Conservation (phyloP, 2,797 vertebrate genomes). For the Anas georgica region DNA sequence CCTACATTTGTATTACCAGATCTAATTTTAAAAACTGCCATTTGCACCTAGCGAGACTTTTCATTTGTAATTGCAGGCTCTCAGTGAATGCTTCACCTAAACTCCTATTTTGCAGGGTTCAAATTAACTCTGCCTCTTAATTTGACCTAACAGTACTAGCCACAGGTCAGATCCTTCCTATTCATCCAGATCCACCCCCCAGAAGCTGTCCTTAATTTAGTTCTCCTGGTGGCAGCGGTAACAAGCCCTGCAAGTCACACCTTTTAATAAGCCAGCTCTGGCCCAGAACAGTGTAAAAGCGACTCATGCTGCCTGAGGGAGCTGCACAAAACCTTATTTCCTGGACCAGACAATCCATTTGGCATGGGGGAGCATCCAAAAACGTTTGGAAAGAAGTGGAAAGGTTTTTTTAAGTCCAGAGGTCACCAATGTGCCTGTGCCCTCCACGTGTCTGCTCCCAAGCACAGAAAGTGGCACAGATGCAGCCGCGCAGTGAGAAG, state of each 20-base stretch:
- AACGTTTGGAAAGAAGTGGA: background rate
- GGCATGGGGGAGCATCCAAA: background rate
- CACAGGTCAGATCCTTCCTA: background rate
- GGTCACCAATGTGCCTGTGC: background rate
- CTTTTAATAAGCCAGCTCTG: background rate
- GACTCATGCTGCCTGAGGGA: rapidly evolving
- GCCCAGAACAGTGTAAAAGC: background rate
- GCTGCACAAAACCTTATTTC: background rate
- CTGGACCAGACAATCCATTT: background rate
- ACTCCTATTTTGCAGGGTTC: background rate
- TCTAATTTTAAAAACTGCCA: constrained; percentile 7
- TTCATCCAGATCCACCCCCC: background rate
- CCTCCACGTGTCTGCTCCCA: background rate
- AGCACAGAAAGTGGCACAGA: rapidly evolving
- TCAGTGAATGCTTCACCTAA: background rate
- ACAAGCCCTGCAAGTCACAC: background rate
- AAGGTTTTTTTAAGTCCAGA: background rate
- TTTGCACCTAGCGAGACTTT: background rate
- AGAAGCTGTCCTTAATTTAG: background rate
- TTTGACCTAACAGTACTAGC: background rate
- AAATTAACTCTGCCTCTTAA: constrained; percentile 13
- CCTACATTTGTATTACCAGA: background rate
- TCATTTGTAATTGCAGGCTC: background rate
- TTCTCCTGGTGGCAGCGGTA: background rate
- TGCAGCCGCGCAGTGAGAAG: rapidly evolving